phyloP scores from a whole-genome alignment of 2,113 vertebrate genomes.

The Malurus elegans region DNA sequence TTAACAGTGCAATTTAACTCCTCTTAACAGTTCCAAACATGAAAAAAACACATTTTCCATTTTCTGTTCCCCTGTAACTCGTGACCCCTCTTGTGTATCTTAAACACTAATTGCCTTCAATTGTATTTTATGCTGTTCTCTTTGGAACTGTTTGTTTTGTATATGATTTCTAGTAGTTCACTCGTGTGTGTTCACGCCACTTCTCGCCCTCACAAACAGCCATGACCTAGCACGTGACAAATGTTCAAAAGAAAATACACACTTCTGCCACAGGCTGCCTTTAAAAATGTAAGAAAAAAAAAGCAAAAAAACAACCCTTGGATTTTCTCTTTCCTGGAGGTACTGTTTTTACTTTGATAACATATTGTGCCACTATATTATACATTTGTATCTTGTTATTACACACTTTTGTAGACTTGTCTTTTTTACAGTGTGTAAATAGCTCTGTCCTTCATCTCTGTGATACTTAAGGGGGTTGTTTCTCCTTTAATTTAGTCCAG shows the following conservation, averaged over 20 bases:
- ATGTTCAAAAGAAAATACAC: slow-evolving; percentile 23
- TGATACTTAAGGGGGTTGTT: slow-evolving; percentile 51
- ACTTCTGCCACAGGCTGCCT: slow-evolving; percentile 64
- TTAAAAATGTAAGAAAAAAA: slow-evolving; percentile 36
- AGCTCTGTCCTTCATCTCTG: slow-evolving; percentile 54
- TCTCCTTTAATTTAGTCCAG: slow-evolving; percentile 57
- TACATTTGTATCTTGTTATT: slow-evolving; percentile 75
- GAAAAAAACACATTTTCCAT: neutral
- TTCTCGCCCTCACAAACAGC: slow-evolving; percentile 47
- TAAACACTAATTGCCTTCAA: slow-evolving; percentile 35
- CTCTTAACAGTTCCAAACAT: slow-evolving; percentile 12
- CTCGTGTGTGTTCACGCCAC: slow-evolving; percentile 26
- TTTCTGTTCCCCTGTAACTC: neutral
- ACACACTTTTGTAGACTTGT: slow-evolving; percentile 71
- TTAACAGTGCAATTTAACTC: slow-evolving; percentile 67
- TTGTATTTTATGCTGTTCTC: slow-evolving; percentile 41
- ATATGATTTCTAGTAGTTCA: slow-evolving; percentile 14
- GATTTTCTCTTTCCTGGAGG: slow-evolving; percentile 62
- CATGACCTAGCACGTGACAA: neutral
- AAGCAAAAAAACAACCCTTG: neutral
- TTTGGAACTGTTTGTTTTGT: slow-evolving; percentile 35
- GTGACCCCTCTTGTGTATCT: slow-evolving; percentile 10
- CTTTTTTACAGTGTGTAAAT: slow-evolving; percentile 76
- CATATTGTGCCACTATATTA: slow-evolving; percentile 73
- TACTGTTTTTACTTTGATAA: slow-evolving; percentile 65